Evolutionary conservation across 2,797 vertebrate genomes (phyloP).

Genomic region (Falco concolor): DNA sequence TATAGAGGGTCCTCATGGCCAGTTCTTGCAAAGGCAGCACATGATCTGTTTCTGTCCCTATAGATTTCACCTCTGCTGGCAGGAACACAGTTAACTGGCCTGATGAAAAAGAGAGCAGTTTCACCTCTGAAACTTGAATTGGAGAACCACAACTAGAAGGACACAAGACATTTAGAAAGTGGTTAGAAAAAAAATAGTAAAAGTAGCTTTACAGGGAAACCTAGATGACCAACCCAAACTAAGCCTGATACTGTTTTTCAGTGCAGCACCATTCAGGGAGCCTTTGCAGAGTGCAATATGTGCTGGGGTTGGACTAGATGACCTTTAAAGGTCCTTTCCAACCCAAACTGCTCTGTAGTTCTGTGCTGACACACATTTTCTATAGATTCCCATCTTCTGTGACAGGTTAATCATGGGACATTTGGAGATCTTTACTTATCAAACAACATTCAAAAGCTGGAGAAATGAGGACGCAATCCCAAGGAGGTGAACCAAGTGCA

Average conservation of each 20-base stretch:
- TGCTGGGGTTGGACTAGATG: background rate
- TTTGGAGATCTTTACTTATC: background rate
- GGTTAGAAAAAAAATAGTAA: background rate
- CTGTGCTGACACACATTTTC: background rate
- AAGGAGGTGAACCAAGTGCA: background rate
- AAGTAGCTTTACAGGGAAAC: background rate
- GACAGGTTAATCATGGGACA: background rate
- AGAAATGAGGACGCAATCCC: background rate
- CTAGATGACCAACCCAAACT: background rate
- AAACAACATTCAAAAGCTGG: background rate
- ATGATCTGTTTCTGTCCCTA: constrained; percentile 82
- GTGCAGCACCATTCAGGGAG: background rate
- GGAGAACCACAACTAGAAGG: constrained; percentile 86
- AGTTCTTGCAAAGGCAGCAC: constrained; percentile 92
- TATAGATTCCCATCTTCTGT: background rate
- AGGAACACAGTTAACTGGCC: constrained; percentile 82
- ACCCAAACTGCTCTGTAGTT: background rate
- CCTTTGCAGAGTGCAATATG: background rate
- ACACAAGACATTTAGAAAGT: constrained; percentile 40
- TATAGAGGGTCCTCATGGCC: constrained; percentile 85
- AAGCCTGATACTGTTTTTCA: background rate
- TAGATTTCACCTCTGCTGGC: constrained; percentile 88
- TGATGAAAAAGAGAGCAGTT: constrained; percentile 78
- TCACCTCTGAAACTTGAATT: constrained; percentile 74
- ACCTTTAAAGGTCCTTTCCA: background rate